These are phyloP conservation scores for Eretmochelys imbricata DNA, from an alignment of 2,113 vertebrate genomes.

Conservation along the genomic window DNA sequence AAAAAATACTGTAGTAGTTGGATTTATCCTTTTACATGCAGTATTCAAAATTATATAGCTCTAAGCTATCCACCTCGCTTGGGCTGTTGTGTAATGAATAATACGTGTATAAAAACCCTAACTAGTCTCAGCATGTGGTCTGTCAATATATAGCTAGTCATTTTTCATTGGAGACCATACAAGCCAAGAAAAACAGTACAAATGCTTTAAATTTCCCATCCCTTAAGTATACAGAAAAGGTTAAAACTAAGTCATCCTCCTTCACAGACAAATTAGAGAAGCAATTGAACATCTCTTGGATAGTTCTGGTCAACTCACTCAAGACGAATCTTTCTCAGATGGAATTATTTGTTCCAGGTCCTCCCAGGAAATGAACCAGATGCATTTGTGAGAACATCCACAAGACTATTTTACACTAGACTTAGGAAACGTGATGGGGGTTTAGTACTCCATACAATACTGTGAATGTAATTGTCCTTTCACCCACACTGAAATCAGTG, in stretches of 20 bases:
- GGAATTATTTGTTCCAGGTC: neutral
- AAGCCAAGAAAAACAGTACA: neutral
- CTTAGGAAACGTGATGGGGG: neutral
- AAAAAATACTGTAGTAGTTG: neutral
- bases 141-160: neutral
- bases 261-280: neutral
- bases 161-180: neutral
- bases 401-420: neutral
- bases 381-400: neutral
- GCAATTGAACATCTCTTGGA: neutral
- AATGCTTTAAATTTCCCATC: neutral
- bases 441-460: neutral
- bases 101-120: neutral
- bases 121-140: neutral
- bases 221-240: neutral
- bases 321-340: neutral
- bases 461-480: neutral
- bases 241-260: neutral
- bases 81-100: neutral
- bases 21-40: neutral
- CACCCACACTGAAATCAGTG: neutral
- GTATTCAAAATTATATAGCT: neutral
- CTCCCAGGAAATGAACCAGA: neutral
- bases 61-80: neutral
- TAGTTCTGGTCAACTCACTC: neutral